Percentiles rank a stretch among this genome's conserved stretches.
These are phyloP conservation scores for Enteromius viviparus DNA, from an alignment of 2,797 vertebrate species.

Conservation along the genomic window DNA sequence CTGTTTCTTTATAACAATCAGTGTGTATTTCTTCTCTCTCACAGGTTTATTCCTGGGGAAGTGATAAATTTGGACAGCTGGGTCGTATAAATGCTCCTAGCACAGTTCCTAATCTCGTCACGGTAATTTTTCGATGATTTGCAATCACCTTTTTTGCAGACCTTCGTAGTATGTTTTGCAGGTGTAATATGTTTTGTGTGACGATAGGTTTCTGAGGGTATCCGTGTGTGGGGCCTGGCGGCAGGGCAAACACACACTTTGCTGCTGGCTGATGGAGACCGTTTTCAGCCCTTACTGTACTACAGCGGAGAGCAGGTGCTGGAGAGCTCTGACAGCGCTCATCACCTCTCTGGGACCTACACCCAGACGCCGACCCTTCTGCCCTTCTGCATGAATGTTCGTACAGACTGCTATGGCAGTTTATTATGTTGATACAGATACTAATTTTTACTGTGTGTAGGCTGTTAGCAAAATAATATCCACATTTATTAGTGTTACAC, in stretches of 20 bases:
- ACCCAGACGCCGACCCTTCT: slow-evolving; percentile 81
- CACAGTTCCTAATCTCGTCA: slow-evolving; percentile 87
- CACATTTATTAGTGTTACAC: neutral
- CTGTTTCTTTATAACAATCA: neutral
- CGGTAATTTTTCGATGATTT: slow-evolving; percentile 72
- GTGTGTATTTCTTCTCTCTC: slow-evolving; percentile 44
- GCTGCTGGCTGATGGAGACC: slow-evolving; percentile 89
- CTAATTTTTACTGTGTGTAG: neutral
- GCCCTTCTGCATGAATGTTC: slow-evolving; percentile 86
- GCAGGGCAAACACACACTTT: slow-evolving; percentile 91
- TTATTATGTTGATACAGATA: neutral
- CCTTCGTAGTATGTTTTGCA: neutral
- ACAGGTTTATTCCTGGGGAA: slow-evolving; percentile 96
- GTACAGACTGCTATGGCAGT: slow-evolving; percentile 50
- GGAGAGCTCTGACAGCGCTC: slow-evolving; percentile 44
- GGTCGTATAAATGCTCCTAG: slow-evolving; percentile 86
- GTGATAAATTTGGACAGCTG: slow-evolving; percentile 90
- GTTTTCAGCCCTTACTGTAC: slow-evolving; percentile 87
- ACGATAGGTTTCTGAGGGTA: slow-evolving; percentile 80
- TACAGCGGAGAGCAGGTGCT: slow-evolving; percentile 84
- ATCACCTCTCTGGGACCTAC: slow-evolving; percentile 58
- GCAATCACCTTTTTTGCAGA: neutral
- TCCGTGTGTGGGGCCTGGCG: slow-evolving; percentile 87
- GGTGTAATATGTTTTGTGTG: neutral
- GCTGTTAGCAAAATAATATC: neutral